Percentiles rank a stretch among this genome's conserved stretches.
These are phyloP conservation scores for Palythoa heliodiscus DNA, from an alignment of 92 coral and sea anemone genomes.

Conservation along the genomic window DNA sequence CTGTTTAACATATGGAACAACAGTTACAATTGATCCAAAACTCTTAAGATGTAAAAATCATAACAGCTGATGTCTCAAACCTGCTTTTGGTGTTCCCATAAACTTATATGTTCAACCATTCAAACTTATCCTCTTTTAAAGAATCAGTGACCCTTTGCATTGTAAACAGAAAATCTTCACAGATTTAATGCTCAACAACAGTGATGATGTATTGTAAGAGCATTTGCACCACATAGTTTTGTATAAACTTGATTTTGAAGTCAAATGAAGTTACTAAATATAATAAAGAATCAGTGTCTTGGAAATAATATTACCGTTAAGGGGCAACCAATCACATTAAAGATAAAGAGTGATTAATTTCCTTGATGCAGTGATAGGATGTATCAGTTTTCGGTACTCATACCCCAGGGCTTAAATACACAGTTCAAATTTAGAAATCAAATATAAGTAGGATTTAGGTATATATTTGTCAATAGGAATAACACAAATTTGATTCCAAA, in stretches of 20 bases:
- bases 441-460: conserved; percentile 8
- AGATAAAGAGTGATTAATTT: conserved; percentile 21
- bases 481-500: neutral
- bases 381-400: conserved; percentile 28
- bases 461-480: neutral
- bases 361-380: neutral
- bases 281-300: neutral
- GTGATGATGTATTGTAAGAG: neutral
- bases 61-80: conserved; percentile 38
- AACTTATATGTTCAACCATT: neutral
- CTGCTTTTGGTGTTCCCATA: conserved; percentile 42
- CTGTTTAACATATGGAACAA: neutral
- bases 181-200: neutral
- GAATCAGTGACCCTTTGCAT: conserved; percentile 6
- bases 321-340: conserved; percentile 23
- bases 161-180: conserved; percentile 17
- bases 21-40: conserved; percentile 23
- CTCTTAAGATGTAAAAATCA: conserved; percentile 9
- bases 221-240: neutral
- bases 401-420: conserved; percentile 24
- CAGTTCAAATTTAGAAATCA: conserved; percentile 37
- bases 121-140: neutral
- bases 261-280: neutral
- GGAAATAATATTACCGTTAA: conserved; percentile 13
- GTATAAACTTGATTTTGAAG: neutral